Conservation (phyloP, 2,888 invertebrate species). For the Diarsia rubi region DNA sequence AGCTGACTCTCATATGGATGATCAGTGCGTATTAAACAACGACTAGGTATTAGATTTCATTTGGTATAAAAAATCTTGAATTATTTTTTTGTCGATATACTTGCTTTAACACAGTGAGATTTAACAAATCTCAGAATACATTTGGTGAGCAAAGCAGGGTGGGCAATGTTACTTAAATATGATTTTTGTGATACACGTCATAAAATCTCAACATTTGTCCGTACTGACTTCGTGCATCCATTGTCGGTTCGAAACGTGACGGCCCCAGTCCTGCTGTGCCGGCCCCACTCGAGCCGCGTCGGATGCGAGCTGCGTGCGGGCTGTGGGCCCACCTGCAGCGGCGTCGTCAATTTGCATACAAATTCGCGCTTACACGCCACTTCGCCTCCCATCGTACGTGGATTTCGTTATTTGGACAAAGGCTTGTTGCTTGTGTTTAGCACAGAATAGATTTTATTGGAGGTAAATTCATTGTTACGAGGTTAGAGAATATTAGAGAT, state of each 20-base stretch:
- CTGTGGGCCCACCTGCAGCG: constrained; percentile 66
- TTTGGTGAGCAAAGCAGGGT: neutral
- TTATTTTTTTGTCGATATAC: too few relatives aligned
- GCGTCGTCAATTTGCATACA: constrained; percentile 71
- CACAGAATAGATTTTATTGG: constrained; percentile 61
- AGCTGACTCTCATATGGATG: too few relatives aligned
- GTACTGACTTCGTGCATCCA: neutral
- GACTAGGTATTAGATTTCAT: too few relatives aligned
- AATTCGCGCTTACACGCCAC: constrained; percentile 69
- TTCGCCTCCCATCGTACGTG: constrained; percentile 62
- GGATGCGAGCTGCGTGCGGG: constrained; percentile 40
- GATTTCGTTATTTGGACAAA: constrained; percentile 67
- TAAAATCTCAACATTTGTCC: neutral
- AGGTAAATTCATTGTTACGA: constrained; percentile 55
- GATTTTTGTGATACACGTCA: neutral
- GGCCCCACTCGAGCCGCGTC: constrained; percentile 2
- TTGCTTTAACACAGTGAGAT: too few relatives aligned
- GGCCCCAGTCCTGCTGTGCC: neutral
- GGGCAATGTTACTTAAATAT: neutral
- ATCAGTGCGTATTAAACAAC: too few relatives aligned
- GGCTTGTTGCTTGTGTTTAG: constrained; percentile 46
- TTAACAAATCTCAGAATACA: too few relatives aligned
- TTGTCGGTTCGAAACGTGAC: constrained; percentile 10
- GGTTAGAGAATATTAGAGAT: constrained; percentile 1
- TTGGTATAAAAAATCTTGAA: too few relatives aligned